These are phyloP conservation scores for Anabas testudineus DNA, from an alignment of 2,797 vertebrate species.

Conservation along the genomic window DNA sequence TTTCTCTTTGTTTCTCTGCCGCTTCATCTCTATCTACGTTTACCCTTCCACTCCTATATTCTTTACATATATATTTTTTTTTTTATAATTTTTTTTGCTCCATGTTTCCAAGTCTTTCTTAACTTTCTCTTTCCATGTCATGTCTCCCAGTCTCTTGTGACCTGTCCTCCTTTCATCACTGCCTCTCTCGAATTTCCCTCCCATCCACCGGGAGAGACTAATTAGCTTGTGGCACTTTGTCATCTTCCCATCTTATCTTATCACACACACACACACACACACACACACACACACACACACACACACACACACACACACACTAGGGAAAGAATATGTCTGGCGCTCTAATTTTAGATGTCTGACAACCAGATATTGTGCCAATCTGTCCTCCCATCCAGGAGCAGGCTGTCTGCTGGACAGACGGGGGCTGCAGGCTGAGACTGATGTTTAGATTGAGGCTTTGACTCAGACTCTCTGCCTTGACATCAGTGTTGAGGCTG, in stretches of 20 bases:
- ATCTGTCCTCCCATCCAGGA: conserved; percentile 39
- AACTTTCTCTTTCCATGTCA: conserved; percentile 52
- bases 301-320: conserved; percentile 34
- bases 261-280: conserved; percentile 52
- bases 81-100: not conserved
- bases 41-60: not conserved
- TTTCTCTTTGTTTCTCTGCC: not conserved
- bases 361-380: conserved; percentile 64
- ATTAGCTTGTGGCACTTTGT: conserved; percentile 77
- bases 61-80: not conserved
- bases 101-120: conserved; percentile 20
- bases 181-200: conserved; percentile 52
- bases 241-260: conserved; percentile 66
- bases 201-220: conserved; percentile 67
- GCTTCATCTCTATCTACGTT: not conserved
- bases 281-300: conserved; percentile 37
- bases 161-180: conserved; percentile 74
- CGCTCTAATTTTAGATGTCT: conserved; percentile 73
- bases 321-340: conserved; percentile 63
- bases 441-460: conserved; percentile 14
- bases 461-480: conserved; percentile 4
- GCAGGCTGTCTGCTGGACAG: conserved; percentile 51
- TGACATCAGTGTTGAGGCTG: not conserved
- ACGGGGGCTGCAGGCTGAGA: conserved; percentile 40
- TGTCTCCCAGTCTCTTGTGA: conserved; percentile 60